Conservation (phyloP, 2,797 vertebrate species). For the Hyperoplus immaculatus region DNA sequence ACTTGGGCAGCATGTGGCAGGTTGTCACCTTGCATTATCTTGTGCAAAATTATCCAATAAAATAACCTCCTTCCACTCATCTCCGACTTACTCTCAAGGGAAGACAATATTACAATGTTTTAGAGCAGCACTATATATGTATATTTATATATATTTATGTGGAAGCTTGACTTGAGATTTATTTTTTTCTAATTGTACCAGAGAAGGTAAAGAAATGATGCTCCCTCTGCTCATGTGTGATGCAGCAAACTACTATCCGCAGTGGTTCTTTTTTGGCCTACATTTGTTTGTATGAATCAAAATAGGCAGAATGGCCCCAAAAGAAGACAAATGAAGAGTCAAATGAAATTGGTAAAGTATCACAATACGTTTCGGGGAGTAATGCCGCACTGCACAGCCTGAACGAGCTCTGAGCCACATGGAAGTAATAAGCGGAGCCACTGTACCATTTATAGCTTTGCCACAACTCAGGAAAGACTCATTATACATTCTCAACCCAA, state of each 20-base stretch:
- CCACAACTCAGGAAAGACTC: conserved; percentile 37
- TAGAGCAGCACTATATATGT: conserved; percentile 20
- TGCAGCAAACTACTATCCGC: conserved; percentile 1
- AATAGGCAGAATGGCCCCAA: background rate
- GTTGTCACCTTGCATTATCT: conserved; percentile 63
- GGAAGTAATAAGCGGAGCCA: conserved; percentile 59
- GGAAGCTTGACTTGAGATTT: conserved; percentile 13
- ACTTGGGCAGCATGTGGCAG: conserved; percentile 20
- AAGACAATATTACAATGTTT: conserved; percentile 39
- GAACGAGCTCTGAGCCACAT: conserved; percentile 41
- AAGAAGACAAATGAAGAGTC: background rate
- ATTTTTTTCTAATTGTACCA: conserved; percentile 28
- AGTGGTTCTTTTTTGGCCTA: conserved; percentile 4
- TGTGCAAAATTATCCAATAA: conserved; percentile 47
- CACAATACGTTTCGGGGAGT: conserved; percentile 36
- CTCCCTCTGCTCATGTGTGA: conserved; percentile 20
- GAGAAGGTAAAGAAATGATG: conserved; percentile 27
- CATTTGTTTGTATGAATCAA: conserved; percentile 19
- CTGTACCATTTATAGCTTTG: conserved; percentile 51
- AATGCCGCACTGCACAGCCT: conserved; percentile 35
- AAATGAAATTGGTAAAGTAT: conserved; percentile 25
- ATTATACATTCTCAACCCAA: conserved; percentile 5
- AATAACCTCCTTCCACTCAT: conserved; percentile 25
- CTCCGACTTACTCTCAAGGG: conserved; percentile 20
- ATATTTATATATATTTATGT: conserved; percentile 33